A percentile compares a stretch with the other conserved stretches of the same genome.
These are phyloP conservation scores for Tadarida brasiliensis DNA, from an alignment of 2,797 vertebrate species.

Conservation along the genomic window DNA sequence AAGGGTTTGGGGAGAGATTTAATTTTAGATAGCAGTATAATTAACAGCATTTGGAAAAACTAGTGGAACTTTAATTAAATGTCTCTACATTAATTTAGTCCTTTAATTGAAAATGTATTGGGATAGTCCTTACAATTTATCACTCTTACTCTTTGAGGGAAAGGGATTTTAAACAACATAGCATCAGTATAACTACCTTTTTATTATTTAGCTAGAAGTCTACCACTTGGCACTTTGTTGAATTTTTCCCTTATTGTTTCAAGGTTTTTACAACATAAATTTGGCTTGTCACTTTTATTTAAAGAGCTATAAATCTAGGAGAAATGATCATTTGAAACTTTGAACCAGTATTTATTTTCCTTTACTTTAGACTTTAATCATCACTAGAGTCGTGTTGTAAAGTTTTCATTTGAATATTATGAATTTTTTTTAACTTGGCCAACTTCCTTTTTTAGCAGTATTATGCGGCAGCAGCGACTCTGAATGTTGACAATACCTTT, in stretches of 20 bases:
- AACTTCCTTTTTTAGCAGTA: background rate
- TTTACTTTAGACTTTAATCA: conserved; percentile 59
- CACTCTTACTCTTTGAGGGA: conserved; percentile 79
- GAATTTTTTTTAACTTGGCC: background rate
- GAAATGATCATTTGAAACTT: conserved; percentile 55
- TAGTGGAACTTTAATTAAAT: conserved; percentile 89
- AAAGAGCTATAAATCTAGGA: conserved; percentile 23
- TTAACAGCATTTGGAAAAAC: conserved; percentile 89
- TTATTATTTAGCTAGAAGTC: conserved; percentile 78
- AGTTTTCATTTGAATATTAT: conserved; percentile 35
- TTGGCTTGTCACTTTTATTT: conserved; percentile 70
- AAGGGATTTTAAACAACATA: conserved; percentile 81
- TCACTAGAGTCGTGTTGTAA: background rate
- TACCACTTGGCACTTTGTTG: conserved; percentile 46
- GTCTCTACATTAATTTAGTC: conserved; percentile 87
- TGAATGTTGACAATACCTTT: conserved; percentile 28
- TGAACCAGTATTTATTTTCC: conserved; percentile 61
- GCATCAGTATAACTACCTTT: conserved; percentile 69
- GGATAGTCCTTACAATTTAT: conserved; percentile 85
- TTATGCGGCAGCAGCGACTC: background rate
- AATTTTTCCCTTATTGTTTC: conserved; percentile 44
- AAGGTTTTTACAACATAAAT: conserved; percentile 55
- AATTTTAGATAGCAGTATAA: conserved; percentile 90
- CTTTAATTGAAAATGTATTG: conserved; percentile 89
- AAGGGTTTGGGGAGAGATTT: conserved; percentile 87